A percentile compares a stretch with the other conserved stretches of the same genome.
phyloP scores from a whole-genome alignment of 2,888 invertebrate genomes.

The Erebia ligea region DNA sequence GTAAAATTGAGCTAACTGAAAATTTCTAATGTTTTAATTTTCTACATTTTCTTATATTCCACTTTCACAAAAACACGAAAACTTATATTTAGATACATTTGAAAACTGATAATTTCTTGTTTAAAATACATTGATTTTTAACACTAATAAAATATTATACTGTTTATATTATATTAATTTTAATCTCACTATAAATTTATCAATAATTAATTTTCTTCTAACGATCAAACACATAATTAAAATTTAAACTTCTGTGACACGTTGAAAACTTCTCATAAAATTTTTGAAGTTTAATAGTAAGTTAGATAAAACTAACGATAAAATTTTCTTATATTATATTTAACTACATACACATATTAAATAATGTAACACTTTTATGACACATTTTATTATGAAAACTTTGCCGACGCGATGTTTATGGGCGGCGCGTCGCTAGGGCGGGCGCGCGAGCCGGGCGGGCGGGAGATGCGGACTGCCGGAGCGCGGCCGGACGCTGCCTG shows the following conservation, averaged over 20 bases:
- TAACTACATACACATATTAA: no score
- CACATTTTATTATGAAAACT: not conserved
- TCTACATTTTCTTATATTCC: not conserved
- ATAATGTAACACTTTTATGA: no score
- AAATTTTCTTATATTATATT: not conserved
- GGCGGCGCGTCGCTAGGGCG: constrained; percentile 13
- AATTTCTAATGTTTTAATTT: not conserved
- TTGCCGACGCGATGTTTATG: not conserved
- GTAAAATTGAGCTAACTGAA: not conserved
- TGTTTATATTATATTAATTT: not conserved
- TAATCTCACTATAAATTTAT: not conserved
- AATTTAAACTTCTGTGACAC: not conserved
- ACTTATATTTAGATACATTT: not conserved
- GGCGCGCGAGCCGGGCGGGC: constrained; percentile 19
- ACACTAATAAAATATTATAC: not conserved
- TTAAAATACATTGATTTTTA: not conserved
- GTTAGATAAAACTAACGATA: not conserved
- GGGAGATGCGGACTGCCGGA: constrained; percentile 28
- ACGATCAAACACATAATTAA: not conserved
- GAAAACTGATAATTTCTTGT: not conserved
- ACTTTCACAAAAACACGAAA: not conserved
- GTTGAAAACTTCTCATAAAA: not conserved
- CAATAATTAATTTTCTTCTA: not conserved
- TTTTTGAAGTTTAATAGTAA: not conserved
- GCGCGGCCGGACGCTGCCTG: constrained; percentile 10